Evolutionary conservation across 2,797 vertebrate species (phyloP).

Genomic region (Peromyscus attwateri): DNA sequence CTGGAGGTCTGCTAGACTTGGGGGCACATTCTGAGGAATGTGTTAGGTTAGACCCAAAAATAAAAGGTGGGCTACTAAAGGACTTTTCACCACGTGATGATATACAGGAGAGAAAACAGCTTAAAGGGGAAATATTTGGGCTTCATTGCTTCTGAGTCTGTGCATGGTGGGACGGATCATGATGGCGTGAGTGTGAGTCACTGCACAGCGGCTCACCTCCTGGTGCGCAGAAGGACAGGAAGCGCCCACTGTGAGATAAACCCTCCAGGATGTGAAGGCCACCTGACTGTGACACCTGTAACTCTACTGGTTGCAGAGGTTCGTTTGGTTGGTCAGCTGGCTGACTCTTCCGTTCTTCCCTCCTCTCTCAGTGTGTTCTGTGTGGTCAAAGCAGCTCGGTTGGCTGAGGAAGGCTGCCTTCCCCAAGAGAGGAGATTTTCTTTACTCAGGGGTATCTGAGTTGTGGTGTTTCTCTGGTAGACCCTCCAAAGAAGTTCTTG

Average conservation of each 20-base stretch:
- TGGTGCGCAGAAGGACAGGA: neutral
- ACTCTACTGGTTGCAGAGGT: neutral
- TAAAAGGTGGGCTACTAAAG: neutral
- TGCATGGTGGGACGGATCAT: accelerated
- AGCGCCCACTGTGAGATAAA: neutral
- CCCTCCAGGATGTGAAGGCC: neutral
- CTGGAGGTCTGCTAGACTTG: neutral
- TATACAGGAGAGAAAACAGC: neutral
- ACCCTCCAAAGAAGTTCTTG: neutral
- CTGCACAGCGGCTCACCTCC: too few relatives aligned
- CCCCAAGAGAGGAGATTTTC: neutral
- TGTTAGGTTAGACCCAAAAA: neutral
- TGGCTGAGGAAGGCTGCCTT: neutral
- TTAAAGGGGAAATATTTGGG: neutral
- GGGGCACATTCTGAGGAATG: neutral
- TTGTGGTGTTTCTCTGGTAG: neutral
- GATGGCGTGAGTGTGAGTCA: neutral
- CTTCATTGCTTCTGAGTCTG: neutral
- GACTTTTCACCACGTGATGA: neutral
- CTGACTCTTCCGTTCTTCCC: too few relatives aligned
- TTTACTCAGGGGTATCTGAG: neutral
- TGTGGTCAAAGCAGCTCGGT: accelerated
- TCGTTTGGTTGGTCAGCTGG: neutral
- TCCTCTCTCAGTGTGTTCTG: neutral
- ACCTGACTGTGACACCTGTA: too few relatives aligned